Evolutionary conservation across 2,888 invertebrate species (phyloP), one percentile per base, ranked within the genome.

Genomic region (Clusia tigrina): DNA sequence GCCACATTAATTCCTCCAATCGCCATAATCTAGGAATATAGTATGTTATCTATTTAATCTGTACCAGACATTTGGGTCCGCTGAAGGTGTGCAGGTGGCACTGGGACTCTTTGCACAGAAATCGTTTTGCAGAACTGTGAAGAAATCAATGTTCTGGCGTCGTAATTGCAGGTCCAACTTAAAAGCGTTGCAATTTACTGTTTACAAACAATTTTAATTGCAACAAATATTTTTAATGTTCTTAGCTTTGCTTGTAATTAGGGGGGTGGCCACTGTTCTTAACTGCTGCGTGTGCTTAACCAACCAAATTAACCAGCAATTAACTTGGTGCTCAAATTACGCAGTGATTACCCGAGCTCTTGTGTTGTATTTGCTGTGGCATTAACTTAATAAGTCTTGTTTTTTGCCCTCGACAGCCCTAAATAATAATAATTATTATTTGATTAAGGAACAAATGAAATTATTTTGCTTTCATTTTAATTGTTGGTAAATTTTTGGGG

Each of bases 401-500:
- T n/a, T n/a, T n/a, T n/a, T n/a, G n/a, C n/a, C n/a, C n/a, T n/a
- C n/a, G n/a, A n/a, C n/a, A n/a, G n/a, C n/a, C n/a, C n/a, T 6
- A 32, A 32, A 32, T 12, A 12, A 9, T 48, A 64, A 63, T 70
- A 68, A 71, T 68, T 61, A 71, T 73, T 77, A 76, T 78, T 77
- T 76, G 74, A 77, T 79, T 78, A 78, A 74, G 70, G 74, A 56
- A 77, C 68, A 77, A 77, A 77, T 73, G 72, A 74, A 77, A 78
- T 71, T 74, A 71, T 75, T 66, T 69, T 66, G 71, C 73, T 75
- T 78, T 72, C 76, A 69, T 76, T 77, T 77, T 78, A 77, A 77
- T 78, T 77, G 78, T 75, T 67, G 69, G 6, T 69, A 68, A 72
- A 66, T 69, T 76, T 69, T 71, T 70, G 69, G 65, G 62, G 59